Evolutionary conservation across 2,113 vertebrate species (phyloP).

Genomic region (Myotis lucifugus): DNA sequence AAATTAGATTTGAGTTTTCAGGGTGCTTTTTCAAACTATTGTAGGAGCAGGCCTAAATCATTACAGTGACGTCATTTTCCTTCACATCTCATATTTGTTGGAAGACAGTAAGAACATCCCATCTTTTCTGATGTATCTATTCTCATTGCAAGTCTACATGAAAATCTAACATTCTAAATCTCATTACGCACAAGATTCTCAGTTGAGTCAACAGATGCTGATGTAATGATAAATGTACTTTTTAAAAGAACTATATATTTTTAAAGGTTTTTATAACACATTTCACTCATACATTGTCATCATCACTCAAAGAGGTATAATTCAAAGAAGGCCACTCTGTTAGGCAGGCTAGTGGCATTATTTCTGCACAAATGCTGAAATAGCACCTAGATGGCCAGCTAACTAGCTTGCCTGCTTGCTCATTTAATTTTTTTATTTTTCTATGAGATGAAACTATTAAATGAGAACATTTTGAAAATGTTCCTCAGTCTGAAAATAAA

Average conservation of each 20-base stretch:
- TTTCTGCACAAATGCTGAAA: conserved; percentile 31
- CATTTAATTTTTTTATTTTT: conserved; percentile 8
- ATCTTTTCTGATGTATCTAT: not conserved
- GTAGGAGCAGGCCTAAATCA: not conserved
- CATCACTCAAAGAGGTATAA: not conserved
- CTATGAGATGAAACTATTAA: conserved; percentile 41
- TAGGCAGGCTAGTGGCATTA: not conserved
- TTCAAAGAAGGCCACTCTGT: not conserved
- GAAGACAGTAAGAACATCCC: not conserved
- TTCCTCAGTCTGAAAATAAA: not conserved
- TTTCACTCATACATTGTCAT: not conserved
- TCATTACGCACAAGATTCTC: not conserved
- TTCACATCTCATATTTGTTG: not conserved
- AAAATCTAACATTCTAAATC: not conserved
- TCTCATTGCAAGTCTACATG: not conserved
- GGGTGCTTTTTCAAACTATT: not conserved
- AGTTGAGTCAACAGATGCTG: not conserved
- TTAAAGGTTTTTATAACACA: not conserved
- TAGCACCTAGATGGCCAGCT: not conserved
- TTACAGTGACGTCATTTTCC: not conserved
- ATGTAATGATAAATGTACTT: conserved; percentile 1
- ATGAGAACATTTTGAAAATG: conserved; percentile 45
- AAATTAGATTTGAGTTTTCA: not conserved
- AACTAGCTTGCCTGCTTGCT: conserved; percentile 12
- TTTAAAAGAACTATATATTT: conserved; percentile 5